Evolutionary conservation across 2,113 vertebrate species (phyloP), one percentile per base, ranked within the genome.

Genomic region (Thryonomys swinderianus): DNA sequence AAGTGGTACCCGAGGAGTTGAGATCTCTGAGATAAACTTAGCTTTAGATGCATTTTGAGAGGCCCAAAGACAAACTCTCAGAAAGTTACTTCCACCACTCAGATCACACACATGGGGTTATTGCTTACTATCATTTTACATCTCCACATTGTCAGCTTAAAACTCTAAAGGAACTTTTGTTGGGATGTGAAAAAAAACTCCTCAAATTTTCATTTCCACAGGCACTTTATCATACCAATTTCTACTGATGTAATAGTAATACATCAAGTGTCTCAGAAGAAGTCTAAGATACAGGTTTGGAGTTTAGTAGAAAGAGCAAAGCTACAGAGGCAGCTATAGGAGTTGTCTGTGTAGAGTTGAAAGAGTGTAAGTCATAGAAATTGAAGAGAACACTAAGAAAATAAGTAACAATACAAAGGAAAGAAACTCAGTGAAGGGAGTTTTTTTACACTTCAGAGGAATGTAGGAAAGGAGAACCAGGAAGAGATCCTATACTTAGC

Each of bases 261-360:
- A n/a, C 0, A 59, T 48, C 7, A 57, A 48, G 23, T 53, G 7
- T 32, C 25, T 32, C 7, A 0, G 25, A 66, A 0, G n/a, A 73
- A 85, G 34, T 48, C 91, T 53, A 84, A 79, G 53, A 20, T 27
- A 48, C 1, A 57, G 45, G 42, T 55, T 73, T 37, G 48, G 25
- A 81, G 17, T 42, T 64, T 17, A 51, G 16, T 30, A 34, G 74
- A 76, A 83, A 81, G 48, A 76, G 3, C 17, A 69, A 79, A 27
- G 7, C 11, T 25, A 45, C 42, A 83, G 37, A 79, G 48, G 27
- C 4, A n/a, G n/a, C 13, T 6, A 7, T 2, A 27, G 37, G 32
- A 42, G 32, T 5, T 27, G 13, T 34, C 27, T 30, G 0, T 2
- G 3, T 0, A 4, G 37, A 71, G 34, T 1, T 40, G n/a, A 45